Conservation (phyloP, 2,888 invertebrate genomes). For the Esperia sulphurella region DNA sequence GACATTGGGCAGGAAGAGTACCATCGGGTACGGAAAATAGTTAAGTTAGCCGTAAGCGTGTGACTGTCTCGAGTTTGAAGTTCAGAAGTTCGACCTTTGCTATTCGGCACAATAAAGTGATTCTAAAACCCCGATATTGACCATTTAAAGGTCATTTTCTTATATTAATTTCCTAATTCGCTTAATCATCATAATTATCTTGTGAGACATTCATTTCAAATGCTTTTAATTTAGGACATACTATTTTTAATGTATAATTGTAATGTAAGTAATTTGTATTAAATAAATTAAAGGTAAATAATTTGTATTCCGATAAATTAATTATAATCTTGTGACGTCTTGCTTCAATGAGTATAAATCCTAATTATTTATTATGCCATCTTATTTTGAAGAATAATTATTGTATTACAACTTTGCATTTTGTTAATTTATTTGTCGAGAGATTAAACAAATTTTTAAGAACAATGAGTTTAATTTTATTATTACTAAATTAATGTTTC, state of each 20-base stretch:
- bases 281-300: slow-evolving; percentile 48
- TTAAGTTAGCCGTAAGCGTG: slow-evolving; percentile 63
- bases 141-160: slow-evolving; percentile 26
- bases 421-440: slow-evolving; percentile 76
- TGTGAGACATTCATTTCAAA: slow-evolving; percentile 14
- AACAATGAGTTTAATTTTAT: slow-evolving; percentile 29
- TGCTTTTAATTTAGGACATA: slow-evolving; percentile 49
- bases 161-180: slow-evolving; percentile 18
- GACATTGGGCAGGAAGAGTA: slow-evolving; percentile 44
- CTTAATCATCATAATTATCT: slow-evolving; percentile 12
- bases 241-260: slow-evolving; percentile 40
- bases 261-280: slow-evolving; percentile 45
- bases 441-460: slow-evolving; percentile 75
- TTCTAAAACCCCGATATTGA: slow-evolving; percentile 53
- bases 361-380: slow-evolving; percentile 64
- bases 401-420: slow-evolving; percentile 57
- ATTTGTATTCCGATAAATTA: slow-evolving; percentile 47
- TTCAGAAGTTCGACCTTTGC: slow-evolving; percentile 41
- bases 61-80: slow-evolving; percentile 58
- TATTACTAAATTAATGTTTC: neutral
- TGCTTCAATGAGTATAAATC: slow-evolving; percentile 38
- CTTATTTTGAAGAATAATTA: slow-evolving; percentile 49
- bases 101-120: slow-evolving; percentile 40
- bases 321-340: slow-evolving; percentile 47
- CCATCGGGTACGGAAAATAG: slow-evolving; percentile 54